These are phyloP conservation scores for Sebastes variabilis DNA, from an alignment of 2,797 vertebrate species.

Conservation along the genomic window DNA sequence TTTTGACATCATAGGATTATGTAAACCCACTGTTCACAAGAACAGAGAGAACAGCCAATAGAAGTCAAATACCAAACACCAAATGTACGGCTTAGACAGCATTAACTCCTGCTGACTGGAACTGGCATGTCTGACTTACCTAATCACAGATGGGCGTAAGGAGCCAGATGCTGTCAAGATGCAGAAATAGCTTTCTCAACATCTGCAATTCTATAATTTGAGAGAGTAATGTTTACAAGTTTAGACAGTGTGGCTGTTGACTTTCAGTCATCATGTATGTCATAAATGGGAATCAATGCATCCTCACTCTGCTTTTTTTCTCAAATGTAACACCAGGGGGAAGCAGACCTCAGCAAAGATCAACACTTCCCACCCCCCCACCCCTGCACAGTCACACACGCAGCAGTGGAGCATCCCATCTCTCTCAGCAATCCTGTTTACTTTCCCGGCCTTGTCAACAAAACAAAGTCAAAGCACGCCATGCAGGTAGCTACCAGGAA, in stretches of 20 bases:
- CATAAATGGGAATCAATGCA: not conserved
- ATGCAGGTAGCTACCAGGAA: constrained; percentile 13
- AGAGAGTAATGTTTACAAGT: not conserved
- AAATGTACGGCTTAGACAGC: constrained; percentile 40
- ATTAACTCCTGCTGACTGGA: constrained; percentile 32
- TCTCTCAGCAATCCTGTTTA: constrained; percentile 35
- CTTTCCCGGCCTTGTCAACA: constrained; percentile 42
- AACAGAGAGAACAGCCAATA: constrained; percentile 31
- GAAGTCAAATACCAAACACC: constrained; percentile 32
- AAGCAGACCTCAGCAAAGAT: constrained; percentile 55
- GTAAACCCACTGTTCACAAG: constrained; percentile 57
- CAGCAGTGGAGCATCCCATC: constrained; percentile 30
- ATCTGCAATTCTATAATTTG: not conserved
- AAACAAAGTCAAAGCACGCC: constrained; percentile 28
- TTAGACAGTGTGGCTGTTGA: not conserved
- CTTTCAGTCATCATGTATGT: not conserved
- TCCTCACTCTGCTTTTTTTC: not conserved
- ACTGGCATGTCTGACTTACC: constrained; percentile 20
- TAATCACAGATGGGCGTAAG: constrained; percentile 18
- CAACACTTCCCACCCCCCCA: not conserved
- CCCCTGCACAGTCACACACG: constrained; percentile 12
- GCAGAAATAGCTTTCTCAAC: not conserved
- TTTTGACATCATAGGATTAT: constrained; percentile 60
- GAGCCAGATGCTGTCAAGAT: constrained; percentile 26
- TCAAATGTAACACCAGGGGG: constrained; percentile 71